Base-by-base conservation (phyloP, 2,797 vertebrate genomes). In the Eremophila alpestris region DNA sequence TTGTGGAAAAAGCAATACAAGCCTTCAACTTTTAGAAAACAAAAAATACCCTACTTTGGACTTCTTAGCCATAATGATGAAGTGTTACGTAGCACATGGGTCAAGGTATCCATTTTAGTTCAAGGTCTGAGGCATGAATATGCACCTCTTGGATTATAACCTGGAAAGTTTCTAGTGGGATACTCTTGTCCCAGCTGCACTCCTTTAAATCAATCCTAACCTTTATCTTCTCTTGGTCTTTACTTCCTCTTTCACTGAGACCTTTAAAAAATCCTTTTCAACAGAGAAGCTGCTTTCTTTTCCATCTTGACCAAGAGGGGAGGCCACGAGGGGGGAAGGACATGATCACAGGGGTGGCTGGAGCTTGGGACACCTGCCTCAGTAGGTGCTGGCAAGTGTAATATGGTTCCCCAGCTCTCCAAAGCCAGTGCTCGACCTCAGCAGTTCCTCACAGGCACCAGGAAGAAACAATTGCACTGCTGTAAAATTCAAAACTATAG, bases 251-350 rank as follows among this genome's bases (percentile, higher is more conserved):
- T 83, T 85, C 67, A 41, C 7, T 0, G 1, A 40, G 11, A 22
- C 8, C 0, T 1, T 73, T 74, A 49, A 58, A 79, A 63, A 30
- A 27, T 24, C 24, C 34, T 48, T 84, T 78, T 71, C 45, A 49
- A 34, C 9, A 48, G 70, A 40, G 48, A 81, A 78, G 26, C 11
- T 19, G 2, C 43, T 81, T 81, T 78, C 16, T 89, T 43, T 83
- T 56, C 13, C 13, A 16, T 26, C 52, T 18, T 64, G 40, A 48
- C 49, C 40, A 68, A 59, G n/a, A 59, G 7, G 6, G 14, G 23
- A 46, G 51, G 19, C 29, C 52, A 45, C 0, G 2, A 48, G 0
- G 3, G 5, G 18, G 3, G 5, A 60, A 65, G 51, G 13, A 34
- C 2, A 2, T 7, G 43, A 36, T 55, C 36, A 4, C 8, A 22